Conservation (phyloP, 2,888 invertebrate species). For the Fissipunctia ypsillon region DNA sequence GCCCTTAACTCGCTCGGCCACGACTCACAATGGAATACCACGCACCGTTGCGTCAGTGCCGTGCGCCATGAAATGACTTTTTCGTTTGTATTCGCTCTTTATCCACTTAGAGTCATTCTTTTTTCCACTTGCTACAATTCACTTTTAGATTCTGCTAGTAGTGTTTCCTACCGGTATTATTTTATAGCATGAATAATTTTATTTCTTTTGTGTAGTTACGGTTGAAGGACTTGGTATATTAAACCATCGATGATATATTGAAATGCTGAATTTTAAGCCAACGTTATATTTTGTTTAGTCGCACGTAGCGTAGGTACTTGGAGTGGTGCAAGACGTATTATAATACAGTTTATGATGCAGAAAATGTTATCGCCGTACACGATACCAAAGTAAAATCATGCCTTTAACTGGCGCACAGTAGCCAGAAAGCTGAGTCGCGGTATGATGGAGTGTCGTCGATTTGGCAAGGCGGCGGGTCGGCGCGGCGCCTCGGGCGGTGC, state of each 20-base stretch:
- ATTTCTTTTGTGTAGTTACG: slow-evolving; percentile 65
- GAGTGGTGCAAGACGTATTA: slow-evolving; percentile 47
- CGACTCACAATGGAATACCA: slow-evolving; percentile 73
- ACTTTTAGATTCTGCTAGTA: slow-evolving; percentile 88
- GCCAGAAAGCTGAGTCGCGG: slow-evolving; percentile 83
- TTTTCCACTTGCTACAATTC: slow-evolving; percentile 90
- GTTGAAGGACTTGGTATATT: slow-evolving; percentile 59
- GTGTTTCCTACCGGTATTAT: slow-evolving; percentile 81
- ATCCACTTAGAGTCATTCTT: slow-evolving; percentile 90
- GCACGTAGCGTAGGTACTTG: slow-evolving; percentile 36
- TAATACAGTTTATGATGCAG: slow-evolving; percentile 79
- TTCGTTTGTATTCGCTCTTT: slow-evolving; percentile 90
- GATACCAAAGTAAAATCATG: slow-evolving; percentile 78
- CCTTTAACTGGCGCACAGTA: slow-evolving; percentile 80
- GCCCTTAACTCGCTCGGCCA: slow-evolving; percentile 75
- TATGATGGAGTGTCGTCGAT: slow-evolving; percentile 84
- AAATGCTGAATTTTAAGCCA: slow-evolving; percentile 27
- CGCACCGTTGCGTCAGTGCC: slow-evolving; percentile 81
- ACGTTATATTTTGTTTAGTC: slow-evolving; percentile 51
- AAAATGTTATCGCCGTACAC: slow-evolving; percentile 82
- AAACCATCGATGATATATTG: slow-evolving; percentile 62
- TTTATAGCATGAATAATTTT: slow-evolving; percentile 75
- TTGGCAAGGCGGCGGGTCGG: slow-evolving; percentile 84
- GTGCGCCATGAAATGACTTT: slow-evolving; percentile 90
- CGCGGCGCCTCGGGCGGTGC: slow-evolving; percentile 80